These are phyloP conservation scores for Sebastes steindachneri DNA, from an alignment of 2,797 vertebrate species.

Conservation along the genomic window DNA sequence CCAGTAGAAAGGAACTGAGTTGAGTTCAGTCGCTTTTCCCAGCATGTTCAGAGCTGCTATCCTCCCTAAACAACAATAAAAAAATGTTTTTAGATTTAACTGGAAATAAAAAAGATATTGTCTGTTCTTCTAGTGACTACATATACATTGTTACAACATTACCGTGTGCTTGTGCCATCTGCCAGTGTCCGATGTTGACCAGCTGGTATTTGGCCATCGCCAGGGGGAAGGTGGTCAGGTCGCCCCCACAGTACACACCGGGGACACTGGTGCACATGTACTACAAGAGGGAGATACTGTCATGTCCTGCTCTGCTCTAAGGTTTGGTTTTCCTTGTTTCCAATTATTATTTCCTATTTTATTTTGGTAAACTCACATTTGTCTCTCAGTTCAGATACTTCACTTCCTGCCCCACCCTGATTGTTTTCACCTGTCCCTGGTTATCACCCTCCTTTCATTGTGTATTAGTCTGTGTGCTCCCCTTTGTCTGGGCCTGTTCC, in stretches of 20 bases:
- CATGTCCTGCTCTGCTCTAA: background rate
- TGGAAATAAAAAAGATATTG: background rate
- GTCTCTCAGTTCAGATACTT: background rate
- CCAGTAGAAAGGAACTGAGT: constrained; percentile 90
- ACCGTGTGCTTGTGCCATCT: constrained; percentile 89
- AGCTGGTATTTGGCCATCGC: constrained; percentile 71
- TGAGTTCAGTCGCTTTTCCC: constrained; percentile 71
- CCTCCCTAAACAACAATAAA: constrained; percentile 74
- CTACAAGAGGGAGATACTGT: constrained; percentile 61
- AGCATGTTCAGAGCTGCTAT: constrained; percentile 88
- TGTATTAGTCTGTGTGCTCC: background rate
- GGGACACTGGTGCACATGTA: constrained; percentile 85
- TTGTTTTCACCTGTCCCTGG: background rate
- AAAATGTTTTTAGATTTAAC: background rate
- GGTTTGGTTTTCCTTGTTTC: background rate
- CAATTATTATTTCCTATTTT: background rate
- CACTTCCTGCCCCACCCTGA: background rate
- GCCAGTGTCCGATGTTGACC: constrained; percentile 86
- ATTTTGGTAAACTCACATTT: background rate
- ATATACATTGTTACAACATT: constrained; percentile 15
- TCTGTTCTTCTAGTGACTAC: background rate
- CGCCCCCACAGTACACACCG: constrained; percentile 86
- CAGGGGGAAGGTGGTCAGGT: constrained; percentile 86
- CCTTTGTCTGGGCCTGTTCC: background rate
- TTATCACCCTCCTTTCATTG: background rate